Evolutionary conservation across 2,797 vertebrate genomes (phyloP), one percentile per base, ranked within the genome.

Genomic region (Telmatherina bonti): DNA sequence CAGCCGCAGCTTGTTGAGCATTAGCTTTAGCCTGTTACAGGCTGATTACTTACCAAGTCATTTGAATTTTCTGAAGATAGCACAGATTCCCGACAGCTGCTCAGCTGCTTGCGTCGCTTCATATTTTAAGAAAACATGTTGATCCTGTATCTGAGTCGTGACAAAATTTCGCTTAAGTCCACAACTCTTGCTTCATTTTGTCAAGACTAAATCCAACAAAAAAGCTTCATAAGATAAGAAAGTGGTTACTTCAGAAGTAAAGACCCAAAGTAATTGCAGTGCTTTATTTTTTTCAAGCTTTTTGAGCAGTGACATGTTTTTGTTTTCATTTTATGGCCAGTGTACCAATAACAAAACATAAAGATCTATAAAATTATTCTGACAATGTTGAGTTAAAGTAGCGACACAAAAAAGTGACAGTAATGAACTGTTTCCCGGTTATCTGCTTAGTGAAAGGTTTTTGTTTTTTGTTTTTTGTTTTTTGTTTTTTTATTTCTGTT

Each of bases 1-100:
- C 80, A 82, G 74, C 73, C 62, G 5, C 72, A 67, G 85, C 83
- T 77, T 83, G 75, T 79, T 62, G 76, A 78, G 79, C 36, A 24
- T 74, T 74, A 70, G 66, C 70, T 80, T 70, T 65, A 72, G 71
- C 66, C 31, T 33, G 43, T 56, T 68, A 30, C 62, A 53, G 62
- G 38, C 77, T 66, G 81, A 86, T 67, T 71, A 58, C 81, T 78
- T 60, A 57, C 84, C 82, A 41, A 72, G 24, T 76, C 78, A 72
- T 82, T 77, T 82, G 55, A 81, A 63, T 74, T 74, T 67, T 65
- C 52, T 49, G 70, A 81, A 67, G 76, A 81, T 77, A 70, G 66
- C 65, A 47, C 51, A 33, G 69, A 79, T 80, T 72, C 45, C 22
- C 31, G 73, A 64, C 83, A 76, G 82, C 76, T 78, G 79, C 72